phyloP scores from a whole-genome alignment of 1,140 invertebrate genomes.

The Papilio dardanus region DNA sequence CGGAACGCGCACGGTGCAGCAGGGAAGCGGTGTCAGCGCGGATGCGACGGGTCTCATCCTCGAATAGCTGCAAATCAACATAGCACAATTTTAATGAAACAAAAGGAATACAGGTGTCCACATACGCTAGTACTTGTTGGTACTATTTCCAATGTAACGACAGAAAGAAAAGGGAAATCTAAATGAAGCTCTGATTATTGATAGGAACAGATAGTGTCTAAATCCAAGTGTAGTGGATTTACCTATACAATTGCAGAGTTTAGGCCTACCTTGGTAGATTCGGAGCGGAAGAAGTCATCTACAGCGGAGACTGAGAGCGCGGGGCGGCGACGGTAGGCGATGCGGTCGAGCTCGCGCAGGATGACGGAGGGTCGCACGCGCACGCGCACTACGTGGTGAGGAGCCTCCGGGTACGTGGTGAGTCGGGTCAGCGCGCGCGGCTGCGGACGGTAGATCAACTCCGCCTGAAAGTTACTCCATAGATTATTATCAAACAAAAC shows the following conservation, averaged over 20 bases:
- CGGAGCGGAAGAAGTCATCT: conserved; percentile 90
- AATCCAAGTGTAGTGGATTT: too few relatives aligned
- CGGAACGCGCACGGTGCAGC: conserved; percentile 87
- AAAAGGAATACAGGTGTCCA: background rate
- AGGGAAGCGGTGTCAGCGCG: conserved; percentile 89
- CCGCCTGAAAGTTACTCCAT: conserved; percentile 70
- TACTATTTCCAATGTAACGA: too few relatives aligned
- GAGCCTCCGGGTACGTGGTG: conserved; percentile 82
- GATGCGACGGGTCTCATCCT: conserved; percentile 90
- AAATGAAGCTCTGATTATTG: too few relatives aligned
- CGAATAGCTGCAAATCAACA: conserved; percentile 85
- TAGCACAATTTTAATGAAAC: background rate
- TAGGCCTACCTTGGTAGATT: conserved; percentile 85
- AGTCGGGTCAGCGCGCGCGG: conserved; percentile 83
- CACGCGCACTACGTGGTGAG: conserved; percentile 84
- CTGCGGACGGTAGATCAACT: conserved; percentile 72
- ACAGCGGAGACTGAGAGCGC: conserved; percentile 85
- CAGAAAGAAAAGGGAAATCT: too few relatives aligned
- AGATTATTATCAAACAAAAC: too few relatives aligned
- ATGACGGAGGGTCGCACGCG: conserved; percentile 87
- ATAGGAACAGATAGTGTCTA: too few relatives aligned
- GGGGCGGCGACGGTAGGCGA: conserved; percentile 85
- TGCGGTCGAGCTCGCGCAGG: conserved; percentile 88
- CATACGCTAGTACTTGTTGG: too few relatives aligned
- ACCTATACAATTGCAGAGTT: background rate